Conservation (phyloP, 2,113 vertebrate species). For the Chionomys nivalis region DNA sequence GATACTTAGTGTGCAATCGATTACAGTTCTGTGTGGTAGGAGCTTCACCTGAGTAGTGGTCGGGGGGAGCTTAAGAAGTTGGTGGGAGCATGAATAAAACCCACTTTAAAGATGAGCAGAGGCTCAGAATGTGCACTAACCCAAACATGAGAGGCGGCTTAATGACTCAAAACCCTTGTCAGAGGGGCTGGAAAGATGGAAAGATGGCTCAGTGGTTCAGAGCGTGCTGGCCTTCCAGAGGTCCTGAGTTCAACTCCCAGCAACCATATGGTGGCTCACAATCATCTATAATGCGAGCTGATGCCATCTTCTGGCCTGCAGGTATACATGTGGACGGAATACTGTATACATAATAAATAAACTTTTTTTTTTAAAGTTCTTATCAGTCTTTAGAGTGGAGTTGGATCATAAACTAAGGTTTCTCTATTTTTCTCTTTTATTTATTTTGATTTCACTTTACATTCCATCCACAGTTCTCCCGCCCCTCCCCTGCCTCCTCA, state of each 20-base stretch:
- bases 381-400: background rate
- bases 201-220: too few relatives aligned
- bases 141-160: background rate
- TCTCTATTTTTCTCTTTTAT: background rate
- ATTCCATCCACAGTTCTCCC: too few relatives aligned
- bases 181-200: too few relatives aligned
- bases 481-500: too few relatives aligned
- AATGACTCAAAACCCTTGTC: background rate
- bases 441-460: too few relatives aligned
- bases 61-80: background rate
- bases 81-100: background rate
- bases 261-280: too few relatives aligned
- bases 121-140: background rate
- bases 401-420: slow-evolving; percentile 22
- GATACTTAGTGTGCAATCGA: background rate
- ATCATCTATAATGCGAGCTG: too few relatives aligned
- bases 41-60: background rate
- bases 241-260: too few relatives aligned
- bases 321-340: too few relatives aligned
- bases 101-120: slow-evolving; percentile 33
- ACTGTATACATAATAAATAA: too few relatives aligned
- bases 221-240: too few relatives aligned
- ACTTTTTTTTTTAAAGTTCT: background rate
- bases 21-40: background rate
- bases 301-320: too few relatives aligned